Base-by-base conservation (phyloP, 2,797 vertebrate genomes). In the Sorex maritimensis region DNA sequence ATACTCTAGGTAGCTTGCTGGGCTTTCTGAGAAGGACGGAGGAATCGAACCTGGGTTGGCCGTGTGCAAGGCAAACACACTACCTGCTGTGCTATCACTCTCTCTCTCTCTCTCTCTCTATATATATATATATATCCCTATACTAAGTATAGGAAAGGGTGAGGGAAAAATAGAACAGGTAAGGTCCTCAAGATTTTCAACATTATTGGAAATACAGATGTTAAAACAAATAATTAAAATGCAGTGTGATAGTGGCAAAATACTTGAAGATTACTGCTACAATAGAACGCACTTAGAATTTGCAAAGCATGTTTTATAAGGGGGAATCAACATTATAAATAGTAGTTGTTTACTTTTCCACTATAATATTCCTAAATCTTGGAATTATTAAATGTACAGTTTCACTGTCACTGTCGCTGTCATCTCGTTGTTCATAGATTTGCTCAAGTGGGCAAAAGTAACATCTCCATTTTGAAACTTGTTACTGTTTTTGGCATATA, bases 151-250 rank as follows among this genome's bases (percentile, higher is more conserved):
- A 52, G 77, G 30, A 28, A 23, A 19, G 2, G 14, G 2, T 3
- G 15, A 58, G 8, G 14, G 19, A 61, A 69, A 82, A 68, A 34
- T 4, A 81, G 46, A 55, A 30, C 2, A 71, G 6, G 24, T 74
- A 38, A 5, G 5, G 1, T 8, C 17, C 46, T 41, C 34, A 46
- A n/a, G 9, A 34, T 67, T 79, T 93, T 79, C 44, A 90, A 13
- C 77, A 74, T 81, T 65, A 68, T 79, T 73, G 23, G 15, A 82
- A 90, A 38, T 68, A 68, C n/a, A 69, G 61, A 75, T 8, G 34
- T 63, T 7, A 80, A 46, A 44, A 24, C 2, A 28, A 71, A 6
- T 30, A 28, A 84, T 30, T 44, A 65, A 65, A 30, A 41, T 52
- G 73, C 2, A 84, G 1, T 19, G 6, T 6, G 63, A 52, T 74